Conservation (phyloP, 2,888 invertebrate species). For the Spodoptera exigua region DNA sequence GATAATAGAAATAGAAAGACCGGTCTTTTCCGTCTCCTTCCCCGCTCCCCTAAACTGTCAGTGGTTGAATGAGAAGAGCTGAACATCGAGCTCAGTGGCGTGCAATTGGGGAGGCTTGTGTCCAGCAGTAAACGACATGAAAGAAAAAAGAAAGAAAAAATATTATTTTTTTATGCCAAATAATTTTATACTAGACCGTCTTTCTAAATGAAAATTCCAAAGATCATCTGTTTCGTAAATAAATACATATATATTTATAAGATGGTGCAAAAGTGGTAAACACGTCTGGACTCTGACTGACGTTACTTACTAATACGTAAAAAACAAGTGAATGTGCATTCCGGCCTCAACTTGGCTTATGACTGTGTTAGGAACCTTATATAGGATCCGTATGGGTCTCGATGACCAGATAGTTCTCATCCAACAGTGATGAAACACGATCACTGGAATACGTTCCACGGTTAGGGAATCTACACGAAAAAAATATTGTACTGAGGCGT, state of each 20-base stretch:
- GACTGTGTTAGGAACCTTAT: slow-evolving; percentile 61
- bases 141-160: no score
- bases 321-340: slow-evolving; percentile 56
- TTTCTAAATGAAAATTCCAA: neutral
- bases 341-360: slow-evolving; percentile 53
- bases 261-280: slow-evolving; percentile 6
- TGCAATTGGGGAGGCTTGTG: no score
- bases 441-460: slow-evolving; percentile 71
- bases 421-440: slow-evolving; percentile 71
- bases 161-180: no score
- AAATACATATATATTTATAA: no score
- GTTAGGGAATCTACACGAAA: slow-evolving; percentile 67
- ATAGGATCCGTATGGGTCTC: slow-evolving; percentile 45
- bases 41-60: no score
- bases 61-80: no score
- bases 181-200: neutral
- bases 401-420: slow-evolving; percentile 69
- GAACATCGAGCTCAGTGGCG: no score
- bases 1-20: no score
- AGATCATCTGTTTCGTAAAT: slow-evolving; percentile 9
- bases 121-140: no score
- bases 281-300: slow-evolving; percentile 23
- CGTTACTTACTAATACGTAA: slow-evolving; percentile 35
- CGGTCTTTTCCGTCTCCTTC: no score
- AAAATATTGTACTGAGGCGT: slow-evolving; percentile 71